Conservation (phyloP, 2,888 invertebrate genomes). For the Mythimna lalbum region DNA sequence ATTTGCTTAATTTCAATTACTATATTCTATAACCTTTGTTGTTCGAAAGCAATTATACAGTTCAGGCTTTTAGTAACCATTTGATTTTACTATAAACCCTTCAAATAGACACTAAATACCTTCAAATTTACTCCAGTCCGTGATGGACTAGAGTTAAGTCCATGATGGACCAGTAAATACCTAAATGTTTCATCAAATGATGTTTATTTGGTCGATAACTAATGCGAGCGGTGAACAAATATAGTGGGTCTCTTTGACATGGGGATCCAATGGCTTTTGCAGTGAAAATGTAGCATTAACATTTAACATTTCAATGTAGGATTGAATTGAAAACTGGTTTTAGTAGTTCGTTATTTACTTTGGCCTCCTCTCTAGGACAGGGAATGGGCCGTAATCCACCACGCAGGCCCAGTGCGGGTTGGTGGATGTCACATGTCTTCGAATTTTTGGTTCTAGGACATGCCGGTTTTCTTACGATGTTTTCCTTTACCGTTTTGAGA, state of each 20-base stretch:
- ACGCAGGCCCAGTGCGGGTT: no score
- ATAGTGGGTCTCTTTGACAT: slow-evolving; percentile 25
- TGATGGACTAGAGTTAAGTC: no score
- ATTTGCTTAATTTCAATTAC: background rate
- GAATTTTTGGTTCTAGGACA: no score
- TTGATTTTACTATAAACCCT: background rate
- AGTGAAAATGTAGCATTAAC: slow-evolving; percentile 11
- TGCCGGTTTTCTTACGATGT: no score
- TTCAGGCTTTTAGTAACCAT: background rate
- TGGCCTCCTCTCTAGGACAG: no score
- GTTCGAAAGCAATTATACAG: background rate
- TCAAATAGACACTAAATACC: background rate
- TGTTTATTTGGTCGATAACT: slow-evolving; percentile 34
- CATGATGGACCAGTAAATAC: background rate
- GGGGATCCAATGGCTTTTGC: slow-evolving; percentile 16
- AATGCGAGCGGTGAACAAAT: slow-evolving; percentile 16
- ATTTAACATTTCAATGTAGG: background rate
- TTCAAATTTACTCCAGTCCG: background rate
- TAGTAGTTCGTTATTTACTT: background rate
- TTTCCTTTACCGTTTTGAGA: no score
- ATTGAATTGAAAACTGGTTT: background rate
- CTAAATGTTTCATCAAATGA: background rate
- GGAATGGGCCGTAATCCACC: no score
- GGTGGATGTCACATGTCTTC: no score
- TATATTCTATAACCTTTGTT: background rate